phyloP scores from a whole-genome alignment of 2,888 invertebrate genomes.

The Junonia oenone region DNA sequence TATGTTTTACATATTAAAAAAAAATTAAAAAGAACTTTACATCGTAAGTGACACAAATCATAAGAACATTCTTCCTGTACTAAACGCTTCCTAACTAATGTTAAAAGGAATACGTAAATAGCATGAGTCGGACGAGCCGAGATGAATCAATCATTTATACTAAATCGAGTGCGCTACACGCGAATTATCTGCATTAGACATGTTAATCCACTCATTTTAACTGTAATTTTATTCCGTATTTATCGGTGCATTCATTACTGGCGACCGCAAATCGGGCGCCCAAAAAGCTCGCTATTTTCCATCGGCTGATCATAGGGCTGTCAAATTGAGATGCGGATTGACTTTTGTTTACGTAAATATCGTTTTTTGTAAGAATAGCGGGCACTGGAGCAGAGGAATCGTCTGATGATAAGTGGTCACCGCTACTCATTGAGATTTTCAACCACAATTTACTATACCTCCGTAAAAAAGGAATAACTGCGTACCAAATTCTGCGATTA shows the following conservation, averaged over 20 bases:
- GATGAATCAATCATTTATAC: constrained; percentile 67
- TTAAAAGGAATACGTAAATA: constrained; percentile 32
- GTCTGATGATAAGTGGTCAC: too few species aligned
- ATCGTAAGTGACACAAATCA: background rate
- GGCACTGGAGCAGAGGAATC: too few species aligned
- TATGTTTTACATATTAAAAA: background rate
- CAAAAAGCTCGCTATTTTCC: constrained; percentile 76
- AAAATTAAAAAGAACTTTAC: background rate
- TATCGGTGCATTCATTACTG: constrained; percentile 79
- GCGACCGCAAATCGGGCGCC: constrained; percentile 74
- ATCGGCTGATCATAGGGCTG: constrained; percentile 39
- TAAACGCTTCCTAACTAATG: constrained; percentile 5
- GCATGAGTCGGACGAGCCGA: constrained; percentile 11
- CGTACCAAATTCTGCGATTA: too few species aligned
- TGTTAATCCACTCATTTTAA: constrained; percentile 80
- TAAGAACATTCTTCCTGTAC: background rate
- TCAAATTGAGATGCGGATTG: background rate
- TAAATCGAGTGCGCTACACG: constrained; percentile 63
- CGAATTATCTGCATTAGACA: constrained; percentile 79
- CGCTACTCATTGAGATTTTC: too few species aligned
- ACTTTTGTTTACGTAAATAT: constrained; percentile 18
- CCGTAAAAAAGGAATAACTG: too few species aligned
- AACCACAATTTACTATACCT: too few species aligned
- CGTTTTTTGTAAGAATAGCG: constrained; percentile 8
- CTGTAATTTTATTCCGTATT: constrained; percentile 80